phyloP scores from a whole-genome alignment of 2,113 vertebrate genomes.

The Antigone vipio region DNA sequence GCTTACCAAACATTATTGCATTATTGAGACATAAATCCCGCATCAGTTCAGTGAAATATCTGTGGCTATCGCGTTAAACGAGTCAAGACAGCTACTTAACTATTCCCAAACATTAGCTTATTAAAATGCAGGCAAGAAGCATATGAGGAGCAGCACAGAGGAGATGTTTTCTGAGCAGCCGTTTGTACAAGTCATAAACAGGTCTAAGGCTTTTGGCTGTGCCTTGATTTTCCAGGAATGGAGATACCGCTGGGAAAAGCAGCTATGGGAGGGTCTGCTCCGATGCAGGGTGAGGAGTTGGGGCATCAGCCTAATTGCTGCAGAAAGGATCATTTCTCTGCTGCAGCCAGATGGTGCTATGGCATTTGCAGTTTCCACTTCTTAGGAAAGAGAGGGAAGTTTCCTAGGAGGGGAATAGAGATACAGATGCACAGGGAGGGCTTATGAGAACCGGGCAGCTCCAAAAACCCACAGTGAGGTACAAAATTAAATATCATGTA shows the following conservation, averaged over 20 bases:
- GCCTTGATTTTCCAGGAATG: neutral
- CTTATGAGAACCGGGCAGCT: fast-evolving
- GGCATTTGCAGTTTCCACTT: neutral
- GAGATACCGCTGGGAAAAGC: neutral
- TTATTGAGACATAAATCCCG: slow-evolving; percentile 65
- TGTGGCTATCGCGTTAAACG: neutral
- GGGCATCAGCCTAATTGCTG: neutral
- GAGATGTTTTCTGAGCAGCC: neutral
- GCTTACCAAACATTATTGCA: neutral
- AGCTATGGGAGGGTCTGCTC: neutral
- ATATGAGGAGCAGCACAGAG: neutral
- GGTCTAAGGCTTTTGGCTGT: neutral
- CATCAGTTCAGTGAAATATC: slow-evolving; percentile 30
- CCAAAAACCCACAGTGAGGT: neutral
- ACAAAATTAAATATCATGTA: neutral
- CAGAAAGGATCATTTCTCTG: neutral
- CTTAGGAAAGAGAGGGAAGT: neutral
- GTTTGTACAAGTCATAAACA: neutral
- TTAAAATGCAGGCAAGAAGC: slow-evolving; percentile 20
- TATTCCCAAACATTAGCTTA: slow-evolving; percentile 49
- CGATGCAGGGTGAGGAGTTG: neutral
- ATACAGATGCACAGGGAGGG: neutral
- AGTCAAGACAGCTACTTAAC: slow-evolving; percentile 51
- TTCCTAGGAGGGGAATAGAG: neutral
- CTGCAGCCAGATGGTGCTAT: neutral